A percentile compares a stretch with the other conserved stretches of the same genome.
phyloP scores from a whole-genome alignment of 2,113 vertebrate species.

The Brachyhypopomus gauderio region DNA sequence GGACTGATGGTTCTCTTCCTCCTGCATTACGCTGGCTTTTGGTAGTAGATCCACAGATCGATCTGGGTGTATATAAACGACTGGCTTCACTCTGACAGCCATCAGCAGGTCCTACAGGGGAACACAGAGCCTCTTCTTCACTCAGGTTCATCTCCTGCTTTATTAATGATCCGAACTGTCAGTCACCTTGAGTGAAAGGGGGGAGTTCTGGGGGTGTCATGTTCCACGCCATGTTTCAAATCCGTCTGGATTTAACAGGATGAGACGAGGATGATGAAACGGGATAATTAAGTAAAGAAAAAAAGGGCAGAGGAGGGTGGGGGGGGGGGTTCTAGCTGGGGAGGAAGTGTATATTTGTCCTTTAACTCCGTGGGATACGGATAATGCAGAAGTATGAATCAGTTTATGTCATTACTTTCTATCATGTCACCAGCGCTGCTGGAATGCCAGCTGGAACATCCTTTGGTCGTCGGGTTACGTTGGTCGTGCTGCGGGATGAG shows the following conservation, averaged over 20 bases:
- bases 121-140: background rate
- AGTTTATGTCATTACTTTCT: background rate
- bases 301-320: no score
- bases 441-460: background rate
- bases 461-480: background rate
- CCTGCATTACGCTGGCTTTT: no score
- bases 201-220: constrained; percentile 24
- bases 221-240: constrained; percentile 7
- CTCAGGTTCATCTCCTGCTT: constrained; percentile 23
- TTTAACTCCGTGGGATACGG: background rate
- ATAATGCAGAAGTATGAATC: background rate
- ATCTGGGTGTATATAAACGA: background rate
- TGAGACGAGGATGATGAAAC: background rate
- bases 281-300: background rate
- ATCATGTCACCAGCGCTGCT: background rate
- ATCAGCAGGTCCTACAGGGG: background rate
- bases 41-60: background rate
- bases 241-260: background rate
- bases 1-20: no score
- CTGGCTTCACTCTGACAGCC: constrained; percentile 7
- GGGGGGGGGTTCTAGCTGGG: no score
- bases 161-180: constrained; percentile 34
- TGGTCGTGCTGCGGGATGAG: background rate
- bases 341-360: background rate
- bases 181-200: constrained; percentile 35